Percentiles rank a stretch among this genome's conserved stretches.
phyloP scores from a whole-genome alignment of 2,888 invertebrate species.

The Ennomos erosarius region DNA sequence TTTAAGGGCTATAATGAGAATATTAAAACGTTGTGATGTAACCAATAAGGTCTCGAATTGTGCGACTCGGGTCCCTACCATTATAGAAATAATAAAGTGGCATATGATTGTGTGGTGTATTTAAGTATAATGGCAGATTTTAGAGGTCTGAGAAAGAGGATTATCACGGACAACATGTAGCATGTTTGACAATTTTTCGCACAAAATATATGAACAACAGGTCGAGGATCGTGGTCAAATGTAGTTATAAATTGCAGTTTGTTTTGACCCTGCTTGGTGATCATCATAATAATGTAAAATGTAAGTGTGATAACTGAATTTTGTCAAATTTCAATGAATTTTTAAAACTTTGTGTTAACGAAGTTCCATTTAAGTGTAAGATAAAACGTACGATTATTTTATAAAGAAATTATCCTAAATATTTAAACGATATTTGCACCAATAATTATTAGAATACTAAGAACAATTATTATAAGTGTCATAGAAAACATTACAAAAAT shows the following conservation, averaged over 20 bases:
- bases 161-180: too few relatives aligned
- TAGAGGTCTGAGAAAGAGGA: too few relatives aligned
- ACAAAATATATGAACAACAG: too few relatives aligned
- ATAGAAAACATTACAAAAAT: constrained; percentile 32
- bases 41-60: constrained; percentile 13
- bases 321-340: background rate
- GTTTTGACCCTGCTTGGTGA: too few relatives aligned
- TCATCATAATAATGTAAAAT: too few relatives aligned
- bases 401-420: constrained; percentile 11
- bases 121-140: too few relatives aligned
- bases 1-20: constrained; percentile 6
- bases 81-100: background rate
- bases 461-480: constrained; percentile 20
- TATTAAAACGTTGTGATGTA: constrained; percentile 1
- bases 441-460: constrained; percentile 9
- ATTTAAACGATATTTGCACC: constrained; percentile 16
- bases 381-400: constrained; percentile 12
- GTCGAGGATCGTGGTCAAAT: too few relatives aligned
- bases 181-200: too few relatives aligned
- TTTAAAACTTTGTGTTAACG: constrained; percentile 4
- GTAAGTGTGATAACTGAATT: too few relatives aligned
- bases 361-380: constrained; percentile 1
- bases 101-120: background rate
- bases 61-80: constrained; percentile 9
- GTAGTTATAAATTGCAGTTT: too few relatives aligned